phyloP scores from a whole-genome alignment of 2,113 vertebrate species.

The Actenoides lindsayi region DNA sequence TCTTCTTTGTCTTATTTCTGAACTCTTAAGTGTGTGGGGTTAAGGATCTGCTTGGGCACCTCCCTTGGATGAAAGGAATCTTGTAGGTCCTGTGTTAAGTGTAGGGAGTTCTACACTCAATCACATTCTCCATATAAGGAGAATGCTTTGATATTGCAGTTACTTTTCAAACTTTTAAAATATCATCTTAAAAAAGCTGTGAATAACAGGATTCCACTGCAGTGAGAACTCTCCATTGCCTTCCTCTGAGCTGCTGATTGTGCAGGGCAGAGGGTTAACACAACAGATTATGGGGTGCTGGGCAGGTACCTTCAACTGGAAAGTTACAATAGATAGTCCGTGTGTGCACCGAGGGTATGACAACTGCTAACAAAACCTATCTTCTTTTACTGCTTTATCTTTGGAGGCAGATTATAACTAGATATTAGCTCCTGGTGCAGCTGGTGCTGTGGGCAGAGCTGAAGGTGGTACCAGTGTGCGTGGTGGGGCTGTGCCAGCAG shows the following conservation, averaged over 20 bases:
- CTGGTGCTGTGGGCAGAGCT: neutral
- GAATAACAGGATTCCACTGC: neutral
- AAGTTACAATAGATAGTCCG: accelerated
- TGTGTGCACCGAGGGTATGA: too few relatives aligned
- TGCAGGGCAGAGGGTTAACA: accelerated
- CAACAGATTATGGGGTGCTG: accelerated
- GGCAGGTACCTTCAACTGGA: neutral
- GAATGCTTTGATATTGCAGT: neutral
- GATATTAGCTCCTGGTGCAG: accelerated
- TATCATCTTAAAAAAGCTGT: neutral
- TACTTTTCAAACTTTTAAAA: neutral
- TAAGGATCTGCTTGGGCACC: neutral
- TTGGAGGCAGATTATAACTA: neutral
- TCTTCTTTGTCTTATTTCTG: neutral
- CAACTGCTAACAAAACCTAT: accelerated
- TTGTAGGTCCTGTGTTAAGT: neutral
- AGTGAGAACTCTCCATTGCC: neutral
- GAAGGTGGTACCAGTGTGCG: neutral
- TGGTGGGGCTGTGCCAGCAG: neutral
- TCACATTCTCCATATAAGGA: neutral
- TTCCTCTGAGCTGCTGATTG: accelerated
- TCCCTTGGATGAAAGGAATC: neutral
- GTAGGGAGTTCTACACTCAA: neutral
- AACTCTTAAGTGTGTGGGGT: neutral
- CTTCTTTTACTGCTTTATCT: neutral